Percentiles rank a stretch among this genome's conserved stretches.
These are phyloP conservation scores for Leptopilina drosophilae DNA, from an alignment of 2,888 invertebrate species.

Conservation along the genomic window DNA sequence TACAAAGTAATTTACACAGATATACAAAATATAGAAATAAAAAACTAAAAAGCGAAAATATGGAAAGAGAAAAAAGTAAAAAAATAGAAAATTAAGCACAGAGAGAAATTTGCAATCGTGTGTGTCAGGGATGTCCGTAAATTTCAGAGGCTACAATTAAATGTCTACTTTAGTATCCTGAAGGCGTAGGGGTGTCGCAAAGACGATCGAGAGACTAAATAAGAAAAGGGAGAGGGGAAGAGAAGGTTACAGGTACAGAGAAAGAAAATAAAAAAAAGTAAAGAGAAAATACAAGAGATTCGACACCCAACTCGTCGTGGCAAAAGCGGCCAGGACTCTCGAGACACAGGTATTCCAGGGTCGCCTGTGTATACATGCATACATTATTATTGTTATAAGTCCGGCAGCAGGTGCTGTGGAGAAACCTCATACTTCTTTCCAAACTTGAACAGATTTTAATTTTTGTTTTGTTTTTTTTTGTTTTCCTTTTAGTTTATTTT, in stretches of 20 bases:
- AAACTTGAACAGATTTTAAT: slow-evolving; percentile 34
- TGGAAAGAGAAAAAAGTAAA: background rate
- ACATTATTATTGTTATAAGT: slow-evolving; percentile 24
- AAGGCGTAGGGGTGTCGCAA: slow-evolving; percentile 24
- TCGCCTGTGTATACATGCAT: slow-evolving; percentile 27
- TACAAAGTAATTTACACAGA: too few species aligned
- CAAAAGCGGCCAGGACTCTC: slow-evolving; percentile 12
- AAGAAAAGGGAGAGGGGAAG: slow-evolving; percentile 34
- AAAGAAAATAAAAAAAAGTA: slow-evolving; percentile 27
- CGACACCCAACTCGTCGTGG: slow-evolving; percentile 20
- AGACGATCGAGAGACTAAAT: slow-evolving; percentile 15
- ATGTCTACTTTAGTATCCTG: slow-evolving; percentile 40
- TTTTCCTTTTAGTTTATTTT: too few species aligned
- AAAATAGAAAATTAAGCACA: slow-evolving; percentile 13
- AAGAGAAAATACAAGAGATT: slow-evolving; percentile 36
- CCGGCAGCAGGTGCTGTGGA: slow-evolving; percentile 25
- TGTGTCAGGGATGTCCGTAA: slow-evolving; percentile 39
- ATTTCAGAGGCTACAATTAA: slow-evolving; percentile 35
- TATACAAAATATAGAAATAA: too few species aligned
- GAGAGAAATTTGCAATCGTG: slow-evolving; percentile 24
- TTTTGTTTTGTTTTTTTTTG: too few species aligned
- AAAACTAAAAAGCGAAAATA: background rate
- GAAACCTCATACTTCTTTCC: slow-evolving; percentile 26
- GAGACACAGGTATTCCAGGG: slow-evolving; percentile 23
- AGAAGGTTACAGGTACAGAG: slow-evolving; percentile 4